Percentiles rank a stretch among this genome's conserved stretches.
Conservation (phyloP, 2,888 invertebrate genomes). For the Sericinus montela region DNA sequence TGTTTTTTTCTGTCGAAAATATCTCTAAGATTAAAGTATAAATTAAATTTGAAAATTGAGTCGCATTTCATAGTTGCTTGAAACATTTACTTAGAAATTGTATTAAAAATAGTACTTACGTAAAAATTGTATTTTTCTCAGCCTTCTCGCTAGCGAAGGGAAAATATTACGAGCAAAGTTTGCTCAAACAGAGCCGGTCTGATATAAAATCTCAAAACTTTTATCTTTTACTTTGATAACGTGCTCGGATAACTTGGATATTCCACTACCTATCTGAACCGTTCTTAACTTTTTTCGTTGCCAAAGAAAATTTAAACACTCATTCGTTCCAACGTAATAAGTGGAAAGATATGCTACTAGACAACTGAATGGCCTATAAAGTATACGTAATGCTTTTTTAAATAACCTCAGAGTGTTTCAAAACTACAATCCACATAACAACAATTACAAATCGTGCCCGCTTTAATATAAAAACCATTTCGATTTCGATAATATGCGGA, state of each 20-base stretch:
- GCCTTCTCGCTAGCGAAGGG: constrained; percentile 14
- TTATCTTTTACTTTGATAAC: constrained; percentile 62
- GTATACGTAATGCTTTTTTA: constrained; percentile 3
- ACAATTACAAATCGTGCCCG: constrained; percentile 33
- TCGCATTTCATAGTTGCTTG: too few relatives aligned
- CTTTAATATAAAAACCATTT: constrained; percentile 33
- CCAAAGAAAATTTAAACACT: not conserved
- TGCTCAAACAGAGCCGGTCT: constrained; percentile 43
- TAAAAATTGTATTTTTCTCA: constrained; percentile 20
- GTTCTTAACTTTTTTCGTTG: not conserved
- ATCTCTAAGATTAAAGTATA: too few relatives aligned
- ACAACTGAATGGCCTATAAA: not conserved
- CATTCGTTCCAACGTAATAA: not conserved
- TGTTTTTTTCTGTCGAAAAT: too few relatives aligned
- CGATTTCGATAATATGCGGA: constrained; percentile 34
- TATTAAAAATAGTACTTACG: too few relatives aligned
- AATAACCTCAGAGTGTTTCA: constrained; percentile 4
- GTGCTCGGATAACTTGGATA: constrained; percentile 38
- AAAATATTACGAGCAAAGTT: constrained; percentile 57
- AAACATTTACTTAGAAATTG: constrained; percentile 17
- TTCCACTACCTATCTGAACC: not conserved
- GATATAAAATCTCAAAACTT: constrained; percentile 69
- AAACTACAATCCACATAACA: constrained; percentile 20
- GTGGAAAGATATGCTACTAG: not conserved
- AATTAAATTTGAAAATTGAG: too few relatives aligned